phyloP scores from a whole-genome alignment of 2,113 vertebrate species.

The Neolamprologus falcicula region DNA sequence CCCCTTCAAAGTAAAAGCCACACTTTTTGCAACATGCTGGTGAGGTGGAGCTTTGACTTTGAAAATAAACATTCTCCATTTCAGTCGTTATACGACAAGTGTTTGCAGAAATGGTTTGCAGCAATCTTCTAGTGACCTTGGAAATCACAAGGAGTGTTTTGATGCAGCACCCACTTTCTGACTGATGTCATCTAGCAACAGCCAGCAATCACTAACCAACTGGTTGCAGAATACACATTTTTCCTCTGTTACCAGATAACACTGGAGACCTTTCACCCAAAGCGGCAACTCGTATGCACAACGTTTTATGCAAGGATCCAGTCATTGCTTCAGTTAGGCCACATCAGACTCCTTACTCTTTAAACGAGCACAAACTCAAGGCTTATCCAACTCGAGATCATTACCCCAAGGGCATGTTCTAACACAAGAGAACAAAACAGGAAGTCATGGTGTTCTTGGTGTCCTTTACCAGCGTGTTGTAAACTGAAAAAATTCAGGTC shows the following conservation, averaged over 20 bases:
- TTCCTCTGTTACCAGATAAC: not conserved
- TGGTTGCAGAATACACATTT: not conserved
- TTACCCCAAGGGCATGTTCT: not conserved
- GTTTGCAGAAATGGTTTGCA: not conserved
- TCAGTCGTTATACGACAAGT: rapidly evolving
- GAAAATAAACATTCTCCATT: not conserved
- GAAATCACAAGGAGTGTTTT: not conserved
- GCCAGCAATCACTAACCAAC: not conserved
- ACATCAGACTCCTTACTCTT: not conserved
- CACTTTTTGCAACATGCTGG: not conserved
- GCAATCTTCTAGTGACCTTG: not conserved
- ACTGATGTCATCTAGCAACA: not conserved
- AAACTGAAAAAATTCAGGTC: conserved; percentile 4
- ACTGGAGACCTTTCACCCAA: not conserved
- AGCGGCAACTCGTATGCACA: rapidly evolving
- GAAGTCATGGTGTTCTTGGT: not conserved
- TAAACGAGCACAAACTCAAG: not conserved
- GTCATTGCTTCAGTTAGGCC: not conserved
- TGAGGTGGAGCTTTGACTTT: not conserved
- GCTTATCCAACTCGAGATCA: not conserved
- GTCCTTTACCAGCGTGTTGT: not conserved
- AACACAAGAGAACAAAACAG: not conserved
- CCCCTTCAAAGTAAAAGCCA: not conserved
- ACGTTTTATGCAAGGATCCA: not conserved
- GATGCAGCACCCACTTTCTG: not conserved